Evolutionary conservation across 2,113 vertebrate genomes (phyloP).

Genomic region (Myotis brandtii): DNA sequence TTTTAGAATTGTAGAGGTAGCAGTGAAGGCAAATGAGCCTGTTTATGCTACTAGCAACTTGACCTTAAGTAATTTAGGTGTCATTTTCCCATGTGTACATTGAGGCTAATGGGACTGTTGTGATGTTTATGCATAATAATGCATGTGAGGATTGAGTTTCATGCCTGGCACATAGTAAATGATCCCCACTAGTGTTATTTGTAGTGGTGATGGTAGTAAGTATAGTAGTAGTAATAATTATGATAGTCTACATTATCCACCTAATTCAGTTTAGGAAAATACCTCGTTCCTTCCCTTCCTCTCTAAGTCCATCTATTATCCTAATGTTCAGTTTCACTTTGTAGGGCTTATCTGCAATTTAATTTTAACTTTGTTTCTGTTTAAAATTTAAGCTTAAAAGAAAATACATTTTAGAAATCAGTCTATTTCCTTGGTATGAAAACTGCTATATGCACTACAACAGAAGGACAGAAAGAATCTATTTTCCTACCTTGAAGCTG

Average conservation of each 20-base stretch:
- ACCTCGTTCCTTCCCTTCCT: background rate
- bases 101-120: background rate
- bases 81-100: background rate
- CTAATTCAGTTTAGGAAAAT: background rate
- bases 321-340: constrained; percentile 14
- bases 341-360: background rate
- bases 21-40: background rate
- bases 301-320: background rate
- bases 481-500: background rate
- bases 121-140: background rate
- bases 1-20: background rate
- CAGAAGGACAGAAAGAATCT: background rate
- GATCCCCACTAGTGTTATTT: background rate
- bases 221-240: background rate
- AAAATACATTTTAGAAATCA: constrained; percentile 11
- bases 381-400: constrained; percentile 31
- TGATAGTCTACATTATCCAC: background rate
- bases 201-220: background rate
- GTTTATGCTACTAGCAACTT: background rate
- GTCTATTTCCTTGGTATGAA: background rate
- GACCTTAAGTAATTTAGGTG: background rate
- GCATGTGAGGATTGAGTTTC: background rate
- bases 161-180: background rate
- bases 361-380: constrained; percentile 9
- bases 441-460: background rate